A percentile compares a stretch with the other conserved stretches of the same genome.
Evolutionary conservation across 2,888 invertebrate species (phyloP).

Genomic region (Mythimna ferrago): DNA sequence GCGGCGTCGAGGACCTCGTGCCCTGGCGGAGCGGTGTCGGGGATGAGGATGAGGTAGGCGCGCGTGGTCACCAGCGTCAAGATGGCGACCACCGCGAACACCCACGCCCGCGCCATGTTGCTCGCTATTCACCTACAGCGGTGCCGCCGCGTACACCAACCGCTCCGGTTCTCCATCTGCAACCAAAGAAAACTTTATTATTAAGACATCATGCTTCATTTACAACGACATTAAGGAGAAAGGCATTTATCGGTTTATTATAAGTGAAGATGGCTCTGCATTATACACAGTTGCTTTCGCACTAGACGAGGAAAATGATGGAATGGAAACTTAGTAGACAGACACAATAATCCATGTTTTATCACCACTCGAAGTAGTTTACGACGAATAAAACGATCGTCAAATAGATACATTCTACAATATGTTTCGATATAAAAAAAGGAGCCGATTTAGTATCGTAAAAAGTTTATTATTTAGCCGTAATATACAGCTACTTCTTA

Average conservation of each 20-base stretch:
- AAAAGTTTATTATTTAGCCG: conserved; percentile 52
- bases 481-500: conserved; percentile 37
- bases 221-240: background rate
- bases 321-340: conserved; percentile 40
- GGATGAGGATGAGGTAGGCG: conserved; percentile 91
- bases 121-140: conserved; percentile 82
- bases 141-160: conserved; percentile 82
- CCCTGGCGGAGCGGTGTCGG: conserved; percentile 91
- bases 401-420: conserved; percentile 29
- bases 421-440: conserved; percentile 30
- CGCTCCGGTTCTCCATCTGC: conserved; percentile 79
- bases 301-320: conserved; percentile 14
- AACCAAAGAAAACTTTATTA: conserved; percentile 64
- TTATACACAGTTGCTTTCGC: conserved; percentile 14
- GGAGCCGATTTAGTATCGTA: conserved; percentile 38
- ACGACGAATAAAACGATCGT: conserved; percentile 41
- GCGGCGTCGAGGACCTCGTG: conserved; percentile 94
- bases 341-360: conserved; percentile 27
- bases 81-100: conserved; percentile 76
- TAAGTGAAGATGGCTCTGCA: background rate
- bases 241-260: conserved; percentile 7
- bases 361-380: conserved; percentile 41
- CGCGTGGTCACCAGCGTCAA: conserved; percentile 77
- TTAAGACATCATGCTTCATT: background rate
- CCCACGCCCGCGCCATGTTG: conserved; percentile 77